phyloP scores from a whole-genome alignment of 2,888 invertebrate genomes.

The Acleris holmiana region DNA sequence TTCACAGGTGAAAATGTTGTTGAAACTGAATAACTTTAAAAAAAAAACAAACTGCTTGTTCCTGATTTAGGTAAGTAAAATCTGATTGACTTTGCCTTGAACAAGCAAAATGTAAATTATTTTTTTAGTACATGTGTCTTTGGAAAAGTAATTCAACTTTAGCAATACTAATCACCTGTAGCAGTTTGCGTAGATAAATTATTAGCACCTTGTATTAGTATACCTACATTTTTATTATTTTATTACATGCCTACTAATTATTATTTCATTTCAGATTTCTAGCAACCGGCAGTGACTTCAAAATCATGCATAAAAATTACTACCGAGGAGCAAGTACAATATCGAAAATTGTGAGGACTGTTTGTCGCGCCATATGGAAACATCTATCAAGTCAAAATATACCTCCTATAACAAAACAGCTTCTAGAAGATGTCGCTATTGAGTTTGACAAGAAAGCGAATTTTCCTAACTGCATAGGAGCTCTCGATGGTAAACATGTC shows the following conservation, averaged over 20 bases:
- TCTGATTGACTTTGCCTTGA: too few species aligned
- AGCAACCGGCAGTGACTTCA: too few species aligned
- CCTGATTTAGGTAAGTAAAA: neutral
- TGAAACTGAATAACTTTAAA: constrained; percentile 3
- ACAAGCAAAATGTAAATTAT: too few species aligned
- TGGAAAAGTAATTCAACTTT: too few species aligned
- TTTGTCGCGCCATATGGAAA: constrained; percentile 32
- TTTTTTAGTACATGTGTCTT: too few species aligned
- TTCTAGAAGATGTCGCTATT: constrained; percentile 17
- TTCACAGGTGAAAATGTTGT: too few species aligned
- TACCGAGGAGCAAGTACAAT: constrained; percentile 35
- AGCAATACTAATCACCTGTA: too few species aligned
- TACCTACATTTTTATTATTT: too few species aligned
- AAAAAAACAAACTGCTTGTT: neutral
- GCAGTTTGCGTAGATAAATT: too few species aligned
- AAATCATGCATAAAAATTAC: constrained; percentile 6
- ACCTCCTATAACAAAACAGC: constrained; percentile 20
- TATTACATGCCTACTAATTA: too few species aligned
- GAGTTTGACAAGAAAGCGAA: constrained; percentile 17
- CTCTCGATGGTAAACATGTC: constrained; percentile 1
- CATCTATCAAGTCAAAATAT: constrained; percentile 24
- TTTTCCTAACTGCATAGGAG: constrained; percentile 6
- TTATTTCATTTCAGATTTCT: too few species aligned
- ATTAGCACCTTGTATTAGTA: too few species aligned
- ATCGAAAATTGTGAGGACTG: constrained; percentile 32